Evolutionary conservation across 64 coral and sea anemone species (phyloP).

Genomic region (Pachyseris speciosa): DNA sequence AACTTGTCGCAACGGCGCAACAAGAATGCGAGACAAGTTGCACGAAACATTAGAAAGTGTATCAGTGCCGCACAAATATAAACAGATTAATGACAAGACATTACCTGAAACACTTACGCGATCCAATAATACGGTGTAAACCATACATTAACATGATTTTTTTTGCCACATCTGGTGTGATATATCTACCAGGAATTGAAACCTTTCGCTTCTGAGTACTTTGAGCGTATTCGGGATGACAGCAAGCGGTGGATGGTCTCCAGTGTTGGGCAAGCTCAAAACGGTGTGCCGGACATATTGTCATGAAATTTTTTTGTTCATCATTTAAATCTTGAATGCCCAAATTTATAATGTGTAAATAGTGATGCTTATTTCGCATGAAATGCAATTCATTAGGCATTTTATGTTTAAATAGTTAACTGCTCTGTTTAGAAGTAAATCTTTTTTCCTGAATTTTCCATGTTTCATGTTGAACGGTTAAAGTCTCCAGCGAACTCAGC

Average conservation of each 20-base stretch:
- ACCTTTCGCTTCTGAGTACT: slow-evolving; percentile 7
- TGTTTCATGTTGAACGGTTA: neutral
- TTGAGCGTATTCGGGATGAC: neutral
- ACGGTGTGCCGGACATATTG: neutral
- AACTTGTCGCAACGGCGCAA: slow-evolving; percentile 16
- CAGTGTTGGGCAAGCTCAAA: neutral
- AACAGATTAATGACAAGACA: slow-evolving; percentile 5
- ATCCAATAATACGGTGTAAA: slow-evolving; percentile 13
- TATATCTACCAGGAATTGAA: slow-evolving; percentile 13
- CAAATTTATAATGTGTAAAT: neutral
- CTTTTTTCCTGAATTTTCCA: slow-evolving; percentile 2
- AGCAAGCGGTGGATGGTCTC: slow-evolving; percentile 1
- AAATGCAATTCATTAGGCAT: neutral
- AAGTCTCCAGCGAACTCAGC: slow-evolving; percentile 11
- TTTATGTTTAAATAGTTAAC: slow-evolving; percentile 1
- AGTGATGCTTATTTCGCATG: neutral
- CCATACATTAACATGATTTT: slow-evolving; percentile 20
- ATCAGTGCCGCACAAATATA: neutral
- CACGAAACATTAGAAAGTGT: slow-evolving; percentile 7
- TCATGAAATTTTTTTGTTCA: slow-evolving; percentile 11
- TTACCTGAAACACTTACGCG: slow-evolving; percentile 3
- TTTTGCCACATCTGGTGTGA: slow-evolving; percentile 11
- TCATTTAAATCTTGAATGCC: slow-evolving; percentile 13
- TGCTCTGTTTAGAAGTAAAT: slow-evolving; percentile 20
- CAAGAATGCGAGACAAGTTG: neutral